Evolutionary conservation across 1,140 invertebrate genomes (phyloP).

Genomic region (Drosophila azteca): DNA sequence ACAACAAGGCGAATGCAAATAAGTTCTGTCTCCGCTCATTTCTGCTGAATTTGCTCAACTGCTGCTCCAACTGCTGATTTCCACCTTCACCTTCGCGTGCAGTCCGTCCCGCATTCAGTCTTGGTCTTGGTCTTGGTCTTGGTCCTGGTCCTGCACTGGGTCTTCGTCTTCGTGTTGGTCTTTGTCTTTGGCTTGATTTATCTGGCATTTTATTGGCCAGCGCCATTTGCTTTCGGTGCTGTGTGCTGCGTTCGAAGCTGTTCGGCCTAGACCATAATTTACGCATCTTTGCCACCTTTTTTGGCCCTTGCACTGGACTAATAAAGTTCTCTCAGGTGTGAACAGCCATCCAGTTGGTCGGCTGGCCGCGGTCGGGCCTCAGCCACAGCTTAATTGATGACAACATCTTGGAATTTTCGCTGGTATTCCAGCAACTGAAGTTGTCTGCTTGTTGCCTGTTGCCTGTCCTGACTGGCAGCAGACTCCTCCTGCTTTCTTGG

Average conservation of each 20-base stretch:
- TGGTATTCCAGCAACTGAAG: constrained; percentile 64
- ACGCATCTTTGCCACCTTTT: constrained; percentile 46
- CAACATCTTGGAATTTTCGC: constrained; percentile 82
- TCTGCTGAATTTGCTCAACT: constrained; percentile 44
- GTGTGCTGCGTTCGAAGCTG: too few relatives aligned
- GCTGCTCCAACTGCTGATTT: constrained; percentile 49
- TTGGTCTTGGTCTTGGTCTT: constrained; percentile 8
- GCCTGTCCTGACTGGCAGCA: constrained; percentile 2
- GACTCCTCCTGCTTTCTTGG: constrained; percentile 1
- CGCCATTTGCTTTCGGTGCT: constrained; percentile 52
- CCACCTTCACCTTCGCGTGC: constrained; percentile 44
- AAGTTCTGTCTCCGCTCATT: constrained; percentile 56
- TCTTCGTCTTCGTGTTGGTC: constrained; percentile 52
- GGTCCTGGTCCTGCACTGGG: neutral
- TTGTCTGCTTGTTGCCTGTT: constrained; percentile 56
- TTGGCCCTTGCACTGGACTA: constrained; percentile 47
- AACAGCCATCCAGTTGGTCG: constrained; percentile 43
- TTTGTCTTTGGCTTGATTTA: constrained; percentile 32
- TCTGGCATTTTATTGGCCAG: constrained; percentile 59
- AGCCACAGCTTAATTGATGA: constrained; percentile 76
- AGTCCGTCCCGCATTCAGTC: constrained; percentile 4
- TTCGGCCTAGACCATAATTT: constrained; percentile 63
- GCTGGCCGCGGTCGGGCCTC: constrained; percentile 10
- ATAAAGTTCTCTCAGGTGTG: constrained; percentile 83
- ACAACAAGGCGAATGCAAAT: constrained; percentile 72